These are phyloP conservation scores for rabbit (Oryctolagus cuniculus) DNA, from an alignment of 2,113 vertebrate genomes.

Conservation along the genomic window mOryCun1.1 NC_091453.1:110911501-110912000, in stretches of 20 bases:
- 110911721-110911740: not conserved
- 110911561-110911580: not conserved
- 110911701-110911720: not conserved
- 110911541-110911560: not conserved
- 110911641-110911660: not conserved
- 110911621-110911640: not conserved
- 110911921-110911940: no score
- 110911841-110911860: not conserved
- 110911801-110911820: not conserved
- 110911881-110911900: no score
- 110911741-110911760: not conserved
- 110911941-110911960: no score
- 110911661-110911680: not conserved
- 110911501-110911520: not conserved
- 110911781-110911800: not conserved
- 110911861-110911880: not conserved
- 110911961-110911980: no score
- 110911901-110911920: no score
- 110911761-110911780: slow-evolving; percentile 41
- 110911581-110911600: not conserved
- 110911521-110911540: not conserved
- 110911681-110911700: not conserved
- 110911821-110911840: not conserved
- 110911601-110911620: not conserved
- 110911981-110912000: no score